phyloP scores from a whole-genome alignment of 2,888 invertebrate species.

The Mechanitis mazaeus region DNA sequence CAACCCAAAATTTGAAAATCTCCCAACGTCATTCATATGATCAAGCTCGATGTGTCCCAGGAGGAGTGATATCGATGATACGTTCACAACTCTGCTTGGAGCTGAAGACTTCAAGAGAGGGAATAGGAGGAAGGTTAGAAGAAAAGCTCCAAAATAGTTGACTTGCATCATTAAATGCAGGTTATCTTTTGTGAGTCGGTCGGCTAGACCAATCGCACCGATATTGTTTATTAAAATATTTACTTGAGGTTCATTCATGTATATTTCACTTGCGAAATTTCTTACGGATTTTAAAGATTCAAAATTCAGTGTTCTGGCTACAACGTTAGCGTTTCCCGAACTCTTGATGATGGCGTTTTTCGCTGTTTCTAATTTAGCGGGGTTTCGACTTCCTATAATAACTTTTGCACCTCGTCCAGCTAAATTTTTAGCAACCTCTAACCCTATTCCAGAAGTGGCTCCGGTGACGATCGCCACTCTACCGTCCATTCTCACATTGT shows the following conservation, averaged over 20 bases:
- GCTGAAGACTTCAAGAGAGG: conserved; percentile 50
- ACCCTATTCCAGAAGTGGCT: conserved; percentile 53
- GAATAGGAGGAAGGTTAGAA: conserved; percentile 53
- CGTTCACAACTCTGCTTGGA: conserved; percentile 53
- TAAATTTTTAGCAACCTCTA: conserved; percentile 56
- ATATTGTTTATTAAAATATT: conserved; percentile 68
- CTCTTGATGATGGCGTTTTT: conserved; percentile 38
- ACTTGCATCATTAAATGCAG: conserved; percentile 80
- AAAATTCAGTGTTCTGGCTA: conserved; percentile 64
- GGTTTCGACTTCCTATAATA: conserved; percentile 74
- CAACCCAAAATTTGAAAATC: conserved; percentile 73
- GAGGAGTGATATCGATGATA: conserved; percentile 77
- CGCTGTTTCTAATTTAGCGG: conserved; percentile 42
- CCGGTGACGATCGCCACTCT: conserved; percentile 64
- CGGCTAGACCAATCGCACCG: conserved; percentile 58
- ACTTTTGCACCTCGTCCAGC: conserved; percentile 74
- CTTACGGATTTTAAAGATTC: conserved; percentile 71
- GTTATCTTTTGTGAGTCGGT: conserved; percentile 75
- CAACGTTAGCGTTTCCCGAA: conserved; percentile 42
- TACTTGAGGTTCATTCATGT: conserved; percentile 62
- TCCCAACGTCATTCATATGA: conserved; percentile 82
- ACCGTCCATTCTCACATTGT: conserved; percentile 42
- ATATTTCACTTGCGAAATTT: conserved; percentile 75
- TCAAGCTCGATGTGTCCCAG: conserved; percentile 81
- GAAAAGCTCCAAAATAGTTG: conserved; percentile 56